phyloP scores from a whole-genome alignment of 2,113 vertebrate genomes.

The Odocoileus virginianus region DNA sequence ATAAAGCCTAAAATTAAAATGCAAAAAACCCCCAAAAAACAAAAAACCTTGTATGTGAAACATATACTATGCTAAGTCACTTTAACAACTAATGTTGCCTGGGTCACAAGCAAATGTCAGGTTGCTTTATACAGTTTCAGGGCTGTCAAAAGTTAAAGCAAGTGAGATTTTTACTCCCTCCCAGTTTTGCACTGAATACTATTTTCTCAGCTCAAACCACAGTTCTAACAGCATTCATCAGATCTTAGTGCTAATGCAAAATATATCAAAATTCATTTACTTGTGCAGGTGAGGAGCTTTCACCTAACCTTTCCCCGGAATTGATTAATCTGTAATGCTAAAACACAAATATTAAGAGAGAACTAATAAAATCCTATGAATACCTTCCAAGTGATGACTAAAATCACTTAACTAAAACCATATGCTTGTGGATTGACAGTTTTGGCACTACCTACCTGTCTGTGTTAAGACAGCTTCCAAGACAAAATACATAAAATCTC shows the following conservation, averaged over 20 bases:
- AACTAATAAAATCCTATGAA: not conserved
- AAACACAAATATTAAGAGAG: not conserved
- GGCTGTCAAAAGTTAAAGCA: conserved; percentile 3
- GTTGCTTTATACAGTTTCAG: not conserved
- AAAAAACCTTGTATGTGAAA: not conserved
- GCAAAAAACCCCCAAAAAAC: not conserved
- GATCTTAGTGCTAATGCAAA: not conserved
- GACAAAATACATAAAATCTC: conserved; percentile 14
- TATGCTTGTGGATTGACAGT: not conserved
- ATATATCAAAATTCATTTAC: not conserved
- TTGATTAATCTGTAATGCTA: not conserved
- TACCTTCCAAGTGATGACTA: not conserved
- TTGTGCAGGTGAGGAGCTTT: not conserved
- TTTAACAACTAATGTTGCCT: not conserved
- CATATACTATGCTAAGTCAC: not conserved
- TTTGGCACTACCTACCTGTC: not conserved
- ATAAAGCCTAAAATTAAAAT: not conserved
- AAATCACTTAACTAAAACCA: conserved; percentile 18
- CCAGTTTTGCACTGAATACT: not conserved
- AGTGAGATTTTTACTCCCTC: not conserved
- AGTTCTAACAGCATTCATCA: not conserved
- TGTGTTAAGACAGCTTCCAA: not conserved
- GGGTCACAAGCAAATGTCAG: not conserved
- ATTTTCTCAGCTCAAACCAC: not conserved
- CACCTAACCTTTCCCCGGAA: not conserved